Base-by-base conservation (phyloP, 2,888 invertebrate genomes). In the Phrixothrix hirtus region DNA sequence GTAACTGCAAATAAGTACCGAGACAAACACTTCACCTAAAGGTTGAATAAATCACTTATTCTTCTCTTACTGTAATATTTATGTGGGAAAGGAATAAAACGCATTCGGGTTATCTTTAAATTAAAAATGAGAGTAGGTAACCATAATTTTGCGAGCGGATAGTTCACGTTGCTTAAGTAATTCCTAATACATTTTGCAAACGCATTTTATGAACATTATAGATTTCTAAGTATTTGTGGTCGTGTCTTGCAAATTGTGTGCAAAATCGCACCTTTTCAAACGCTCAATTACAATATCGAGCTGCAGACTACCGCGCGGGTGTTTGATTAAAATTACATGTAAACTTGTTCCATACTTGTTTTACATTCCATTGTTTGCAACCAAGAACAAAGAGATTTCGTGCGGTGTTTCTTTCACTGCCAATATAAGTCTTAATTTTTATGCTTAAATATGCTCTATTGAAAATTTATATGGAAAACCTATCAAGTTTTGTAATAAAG, bases 291-390 rank as follows among this genome's bases (percentile, higher is more conserved):
- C 70, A 73, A 72, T 74, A 74, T 72, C 72, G 72, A 69, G 67
- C 65, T 67, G 55, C 64, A 63, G 67, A 69, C 72, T 72, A 69
- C 69, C 64, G 67, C 45, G 53, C 55, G 64, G 68, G 68, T 66
- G 71, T 74, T 75, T 75, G 74, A 75, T 75, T 75, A 75, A 75
- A 75, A 75, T 74, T 75, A 73, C 75, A 75, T 75, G 75, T 75
- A 75, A 75, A 74, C 72, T 68, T 63, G 69, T 70, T 68, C 62
- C 67, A 68, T 62, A 72, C 74, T 75, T 75, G 75, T 75, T 75
- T 75, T 74, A 75, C 75, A 75, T 75, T 74, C 75, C 72, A 75
- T 75, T 75, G 75, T 75, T 72, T 70, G 68, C 72, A 67, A 63
- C 60, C 60, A 66, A 71, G 72, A 74, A 75, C 75, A 75, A 75